A percentile compares a stretch with the other conserved stretches of the same genome.
phyloP scores from a whole-genome alignment of 1,140 invertebrate genomes.

The Drosophila cardini region DNA sequence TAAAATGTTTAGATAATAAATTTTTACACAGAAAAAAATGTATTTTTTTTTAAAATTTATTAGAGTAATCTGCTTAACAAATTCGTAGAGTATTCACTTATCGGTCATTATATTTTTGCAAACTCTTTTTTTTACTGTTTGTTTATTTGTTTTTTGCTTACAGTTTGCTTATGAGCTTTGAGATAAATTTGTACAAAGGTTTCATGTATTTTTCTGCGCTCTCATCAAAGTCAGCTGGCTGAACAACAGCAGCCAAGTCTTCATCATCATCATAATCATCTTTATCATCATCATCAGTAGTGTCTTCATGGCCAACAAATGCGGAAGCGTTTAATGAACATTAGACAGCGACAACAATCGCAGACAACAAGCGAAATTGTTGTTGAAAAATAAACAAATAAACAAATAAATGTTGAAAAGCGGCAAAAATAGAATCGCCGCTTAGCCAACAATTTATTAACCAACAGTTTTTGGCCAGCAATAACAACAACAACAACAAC shows the following conservation, averaged over 20 bases:
- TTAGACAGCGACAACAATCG: slow-evolving; percentile 53
- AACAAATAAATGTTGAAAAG: slow-evolving; percentile 33
- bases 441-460: slow-evolving; percentile 76
- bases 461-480: slow-evolving; percentile 45
- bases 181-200: slow-evolving; percentile 36
- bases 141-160: slow-evolving; percentile 19
- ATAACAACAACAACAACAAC: slow-evolving; percentile 34
- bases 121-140: slow-evolving; percentile 4
- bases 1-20: no score
- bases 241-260: background rate
- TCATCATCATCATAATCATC: background rate
- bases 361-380: slow-evolving; percentile 45
- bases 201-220: slow-evolving; percentile 40
- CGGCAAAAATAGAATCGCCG: slow-evolving; percentile 41
- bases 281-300: background rate
- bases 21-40: no score
- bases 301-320: slow-evolving; percentile 36
- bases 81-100: no score
- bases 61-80: no score
- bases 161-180: slow-evolving; percentile 9
- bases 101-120: background rate
- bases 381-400: slow-evolving; percentile 44
- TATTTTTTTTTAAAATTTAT: background rate
- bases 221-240: slow-evolving; percentile 43
- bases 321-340: slow-evolving; percentile 78